These are phyloP conservation scores for Coleophora flavipennella DNA, from an alignment of 2,888 invertebrate genomes.

Conservation along the genomic window DNA sequence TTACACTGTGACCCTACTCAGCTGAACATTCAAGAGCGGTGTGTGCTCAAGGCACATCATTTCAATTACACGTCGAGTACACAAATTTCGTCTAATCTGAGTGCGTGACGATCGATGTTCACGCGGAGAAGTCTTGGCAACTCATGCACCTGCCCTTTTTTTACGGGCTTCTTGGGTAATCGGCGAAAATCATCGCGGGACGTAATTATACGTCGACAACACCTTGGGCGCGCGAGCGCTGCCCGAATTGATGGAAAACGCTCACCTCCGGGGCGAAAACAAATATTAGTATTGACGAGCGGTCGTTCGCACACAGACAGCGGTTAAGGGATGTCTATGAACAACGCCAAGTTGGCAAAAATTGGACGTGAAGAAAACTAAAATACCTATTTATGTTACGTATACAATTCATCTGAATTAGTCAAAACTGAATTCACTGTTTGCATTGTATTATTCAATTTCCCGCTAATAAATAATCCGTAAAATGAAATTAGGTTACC, in stretches of 20 bases:
- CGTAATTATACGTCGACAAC: slow-evolving; percentile 45
- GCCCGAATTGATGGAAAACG: slow-evolving; percentile 16
- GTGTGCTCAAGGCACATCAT: too few relatives aligned
- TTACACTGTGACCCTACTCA: too few relatives aligned
- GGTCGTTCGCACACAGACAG: slow-evolving; percentile 30
- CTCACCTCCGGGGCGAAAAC: slow-evolving; percentile 45
- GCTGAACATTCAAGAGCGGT: too few relatives aligned
- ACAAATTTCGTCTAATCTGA: not conserved
- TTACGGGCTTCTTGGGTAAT: slow-evolving; percentile 19
- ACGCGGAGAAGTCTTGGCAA: not conserved
- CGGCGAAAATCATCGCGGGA: slow-evolving; percentile 35
- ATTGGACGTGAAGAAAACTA: too few relatives aligned
- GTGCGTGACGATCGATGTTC: not conserved
- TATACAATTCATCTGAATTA: too few relatives aligned
- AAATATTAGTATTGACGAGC: slow-evolving; percentile 60
- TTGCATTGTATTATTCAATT: too few relatives aligned
- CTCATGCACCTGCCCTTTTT: slow-evolving; percentile 42
- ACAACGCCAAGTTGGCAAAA: too few relatives aligned
- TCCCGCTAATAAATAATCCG: too few relatives aligned
- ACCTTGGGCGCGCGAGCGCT: slow-evolving; percentile 47
- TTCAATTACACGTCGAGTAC: not conserved
- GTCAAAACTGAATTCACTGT: too few relatives aligned
- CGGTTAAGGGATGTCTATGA: too few relatives aligned
- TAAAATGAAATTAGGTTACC: too few relatives aligned
- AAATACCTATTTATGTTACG: too few relatives aligned